Evolutionary conservation across 2,113 vertebrate genomes (phyloP).

Genomic region (Rafetus swinhoei): DNA sequence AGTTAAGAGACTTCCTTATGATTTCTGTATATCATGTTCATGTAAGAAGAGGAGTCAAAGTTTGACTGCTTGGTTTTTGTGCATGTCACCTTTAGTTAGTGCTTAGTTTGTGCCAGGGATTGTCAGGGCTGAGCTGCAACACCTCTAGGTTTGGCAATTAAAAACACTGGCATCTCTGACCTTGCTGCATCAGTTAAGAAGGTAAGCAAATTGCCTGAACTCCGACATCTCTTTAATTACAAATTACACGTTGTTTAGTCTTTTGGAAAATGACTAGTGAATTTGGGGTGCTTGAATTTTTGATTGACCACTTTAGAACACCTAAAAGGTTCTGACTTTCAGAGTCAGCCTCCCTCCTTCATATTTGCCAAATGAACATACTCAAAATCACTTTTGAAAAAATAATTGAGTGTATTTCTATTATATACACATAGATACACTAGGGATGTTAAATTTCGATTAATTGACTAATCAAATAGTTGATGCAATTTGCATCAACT

Average conservation of each 20-base stretch:
- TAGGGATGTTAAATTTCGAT: too few species aligned
- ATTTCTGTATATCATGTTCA: constrained; percentile 26
- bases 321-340: neutral
- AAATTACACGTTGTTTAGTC: neutral
- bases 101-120: too few species aligned
- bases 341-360: neutral
- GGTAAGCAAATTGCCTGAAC: too few species aligned
- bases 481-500: too few species aligned
- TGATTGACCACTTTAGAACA: neutral
- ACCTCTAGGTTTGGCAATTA: too few species aligned
- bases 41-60: neutral
- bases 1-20: constrained; percentile 7
- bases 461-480: too few species aligned
- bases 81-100: neutral
- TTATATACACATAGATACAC: too few species aligned
- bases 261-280: neutral
- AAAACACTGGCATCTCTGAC: too few species aligned
- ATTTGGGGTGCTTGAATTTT: neutral
- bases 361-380: neutral
- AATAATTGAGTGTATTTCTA: neutral
- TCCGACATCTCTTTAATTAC: too few species aligned
- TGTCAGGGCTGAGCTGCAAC: too few species aligned
- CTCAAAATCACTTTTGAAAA: neutral
- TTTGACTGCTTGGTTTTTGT: neutral
- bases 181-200: too few species aligned